Evolutionary conservation across 2,797 vertebrate species (phyloP), one percentile per base, ranked within the genome.

Genomic region (Chaenodraco wilsoni): DNA sequence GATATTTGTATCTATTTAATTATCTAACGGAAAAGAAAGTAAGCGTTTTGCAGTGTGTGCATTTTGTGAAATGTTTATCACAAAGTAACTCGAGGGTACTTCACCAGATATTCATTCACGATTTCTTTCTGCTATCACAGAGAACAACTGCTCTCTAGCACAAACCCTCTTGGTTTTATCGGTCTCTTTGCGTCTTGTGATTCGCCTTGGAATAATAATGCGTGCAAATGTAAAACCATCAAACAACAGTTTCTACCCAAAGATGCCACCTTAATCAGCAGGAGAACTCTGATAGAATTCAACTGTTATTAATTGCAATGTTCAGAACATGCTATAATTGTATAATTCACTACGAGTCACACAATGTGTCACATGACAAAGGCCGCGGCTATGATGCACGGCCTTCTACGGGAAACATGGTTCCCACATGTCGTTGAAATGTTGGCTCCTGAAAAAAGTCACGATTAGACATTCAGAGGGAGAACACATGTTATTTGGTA

Each of bases 301-400:
- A 64, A 31, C 48, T 62, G 57, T 46, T 43, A n/a, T 19, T 44
- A 44, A 21, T 4, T 27, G 4, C 31, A 16, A 50, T 45, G 17
- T 31, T 33, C 1, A 0, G 56, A 72, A 76, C 50, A 62, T 57
- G n/a, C 15, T 64, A 23, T 7, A 37, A 9, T 37, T 37, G 33
- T 7, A 37, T 37, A 37, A 37, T 37, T 37, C 33, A 37, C 27
- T 27, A 37, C 33, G 33, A 27, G 27, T 27, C 27, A 27, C 27
- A 27, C 69, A 76, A 78, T 48, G 72, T 56, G 77, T 81, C 72
- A 4, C 31, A 57, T 76, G 77, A 76, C 62, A 48, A 46, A 78
- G 86, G 72, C 51, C 19, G 56, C 59, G 64, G 79, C 50, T 64
- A 75, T 57, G 64, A 81, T 37, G 59, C 4, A 2, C 62, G n/a